Base-by-base conservation (phyloP, 2,113 vertebrate species). In the Dermatemys mawii region DNA sequence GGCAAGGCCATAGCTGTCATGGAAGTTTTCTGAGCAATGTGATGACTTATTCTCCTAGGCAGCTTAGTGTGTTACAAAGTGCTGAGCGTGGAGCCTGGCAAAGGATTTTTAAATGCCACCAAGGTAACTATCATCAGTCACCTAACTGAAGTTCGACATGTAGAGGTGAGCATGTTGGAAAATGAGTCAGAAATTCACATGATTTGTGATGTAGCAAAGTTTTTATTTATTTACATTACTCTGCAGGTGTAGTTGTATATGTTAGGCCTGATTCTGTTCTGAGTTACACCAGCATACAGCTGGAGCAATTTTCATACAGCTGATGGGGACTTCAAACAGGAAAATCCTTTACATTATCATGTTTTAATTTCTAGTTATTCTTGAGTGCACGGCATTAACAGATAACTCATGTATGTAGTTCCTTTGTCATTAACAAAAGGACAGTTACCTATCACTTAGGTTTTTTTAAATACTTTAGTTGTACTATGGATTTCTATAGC, bases 11-110 rank as follows among this genome's bases (percentile, higher is more conserved):
- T 22, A 1, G 75, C 87, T 94, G 92, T 93, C 91, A 92, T 60
- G 93, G 93, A 92, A 95, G 97, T 81, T 97, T 96, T 96, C 96
- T 13, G 80, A 96, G 94, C 81, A 94, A 95, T 81, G 73, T 78
- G 38, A 60, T 97, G 93, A 94, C 93, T 97, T 96, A 81, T 90
- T 94, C 93, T 93, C 57, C 91, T 88, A 86, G 91, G 57, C 57
- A 86, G 92, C 90, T 97, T 21, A 78, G 67, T 93, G 92, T 94
- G 93, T 97, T 94, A 94, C 83, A 82, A 95, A 84, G 92, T 81
- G 94, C 91, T 3, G 4, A 89, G 79, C 94, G 90, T 93, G 86
- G 75, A 95, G 88, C 96, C 91, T 79, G 83, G 87, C 75, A 84
- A 24, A 93, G 88, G 83, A 76, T 89, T 87, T 76, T 38, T 51